Evolutionary conservation across 2,797 vertebrate genomes (phyloP), one percentile per base, ranked within the genome.

Genomic region (Coilia nasus): DNA sequence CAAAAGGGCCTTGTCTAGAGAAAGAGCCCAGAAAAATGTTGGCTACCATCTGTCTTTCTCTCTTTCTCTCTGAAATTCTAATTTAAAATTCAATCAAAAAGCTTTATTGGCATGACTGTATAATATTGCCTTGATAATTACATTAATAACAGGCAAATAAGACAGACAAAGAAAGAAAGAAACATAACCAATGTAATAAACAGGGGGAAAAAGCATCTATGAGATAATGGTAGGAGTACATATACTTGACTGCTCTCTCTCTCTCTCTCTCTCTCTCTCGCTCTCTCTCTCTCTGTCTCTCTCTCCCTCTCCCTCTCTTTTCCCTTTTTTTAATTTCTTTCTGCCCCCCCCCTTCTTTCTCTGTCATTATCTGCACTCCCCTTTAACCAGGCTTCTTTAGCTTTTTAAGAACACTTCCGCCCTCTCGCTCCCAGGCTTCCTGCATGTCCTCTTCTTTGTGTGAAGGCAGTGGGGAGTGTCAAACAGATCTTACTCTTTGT

Each of bases 11-110:
- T 47, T 84, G 84, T 89, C 91, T 83, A 90, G 6, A n/a, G n/a
- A n/a, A 64, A 25, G 60, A 25, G 14, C 28, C 67, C 67, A 35
- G 12, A 90, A 89, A 91, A 92, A 92, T 90, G 91, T 90, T 91
- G 87, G 86, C 91, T 90, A 90, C 90, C 90, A 47, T 85, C 81
- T 23, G 21, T 60, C n/a, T 15, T 41, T 47, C 83, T 78, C 64
- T 83, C 19, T 31, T n/a, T n/a, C n/a, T n/a, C n/a, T n/a, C n/a
- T n/a, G n/a, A n/a, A n/a, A n/a, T n/a, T n/a, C n/a, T n/a, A n/a
- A n/a, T n/a, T n/a, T n/a, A n/a, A n/a, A n/a, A n/a, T n/a, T n/a
- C n/a, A n/a, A n/a, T n/a, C n/a, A n/a, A n/a, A n/a, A n/a, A n/a
- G n/a, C n/a, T n/a, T n/a, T n/a, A n/a, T n/a, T n/a, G n/a, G n/a